phyloP scores from a whole-genome alignment of 2,797 vertebrate species.

The Macropodus opercularis region DNA sequence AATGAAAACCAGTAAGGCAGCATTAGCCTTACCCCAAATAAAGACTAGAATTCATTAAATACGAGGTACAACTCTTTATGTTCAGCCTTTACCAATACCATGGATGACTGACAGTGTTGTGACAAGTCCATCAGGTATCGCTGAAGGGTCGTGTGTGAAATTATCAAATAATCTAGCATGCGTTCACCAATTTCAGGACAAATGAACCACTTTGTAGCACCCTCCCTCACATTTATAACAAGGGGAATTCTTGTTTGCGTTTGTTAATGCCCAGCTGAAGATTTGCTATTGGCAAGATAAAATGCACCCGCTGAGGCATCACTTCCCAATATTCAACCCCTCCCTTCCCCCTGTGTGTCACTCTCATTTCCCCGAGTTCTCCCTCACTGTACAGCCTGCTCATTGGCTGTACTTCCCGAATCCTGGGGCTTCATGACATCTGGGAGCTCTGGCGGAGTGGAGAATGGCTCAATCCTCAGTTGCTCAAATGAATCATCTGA shows the following conservation, averaged over 20 bases:
- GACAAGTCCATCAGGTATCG: slow-evolving; percentile 72
- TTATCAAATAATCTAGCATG: slow-evolving; percentile 69
- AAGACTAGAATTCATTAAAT: slow-evolving; percentile 77
- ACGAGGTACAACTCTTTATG: slow-evolving; percentile 73
- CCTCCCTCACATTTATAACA: slow-evolving; percentile 51
- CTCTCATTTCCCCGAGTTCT: slow-evolving; percentile 11
- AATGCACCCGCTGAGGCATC: slow-evolving; percentile 59
- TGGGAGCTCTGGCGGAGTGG: slow-evolving; percentile 91
- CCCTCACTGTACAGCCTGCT: slow-evolving; percentile 91
- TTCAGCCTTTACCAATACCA: slow-evolving; percentile 65
- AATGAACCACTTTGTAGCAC: slow-evolving; percentile 60
- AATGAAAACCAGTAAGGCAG: slow-evolving; percentile 67
- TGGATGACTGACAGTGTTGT: slow-evolving; percentile 74
- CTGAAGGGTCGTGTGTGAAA: slow-evolving; percentile 66
- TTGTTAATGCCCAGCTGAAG: slow-evolving; percentile 57
- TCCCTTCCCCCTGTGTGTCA: slow-evolving; percentile 36
- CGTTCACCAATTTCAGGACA: slow-evolving; percentile 61
- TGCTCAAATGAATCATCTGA: slow-evolving; percentile 90
- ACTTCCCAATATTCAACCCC: slow-evolving; percentile 59
- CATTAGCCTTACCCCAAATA: slow-evolving; percentile 63
- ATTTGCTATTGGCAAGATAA: slow-evolving; percentile 41
- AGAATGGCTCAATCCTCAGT: slow-evolving; percentile 89
- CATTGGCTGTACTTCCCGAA: slow-evolving; percentile 90
- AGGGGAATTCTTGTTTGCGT: slow-evolving; percentile 52
- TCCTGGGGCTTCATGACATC: slow-evolving; percentile 97